A percentile compares a stretch with the other conserved stretches of the same genome.
These are phyloP conservation scores for Gnathonemus longibarbis DNA, from an alignment of 2,113 vertebrate species.

Conservation along the genomic window DNA sequence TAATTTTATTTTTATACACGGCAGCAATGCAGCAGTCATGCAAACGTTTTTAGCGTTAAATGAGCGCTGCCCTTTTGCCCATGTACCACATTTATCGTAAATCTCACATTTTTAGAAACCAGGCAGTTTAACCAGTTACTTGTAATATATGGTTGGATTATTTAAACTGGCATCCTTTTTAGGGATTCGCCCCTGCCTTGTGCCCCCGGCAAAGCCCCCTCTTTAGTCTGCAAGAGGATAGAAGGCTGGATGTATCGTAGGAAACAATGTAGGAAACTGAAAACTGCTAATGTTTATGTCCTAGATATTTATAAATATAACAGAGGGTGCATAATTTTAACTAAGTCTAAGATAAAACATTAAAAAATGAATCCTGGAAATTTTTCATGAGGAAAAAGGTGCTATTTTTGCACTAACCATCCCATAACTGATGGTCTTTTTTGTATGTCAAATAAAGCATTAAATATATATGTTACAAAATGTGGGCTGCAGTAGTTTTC, in stretches of 20 bases:
- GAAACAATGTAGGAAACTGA: not conserved
- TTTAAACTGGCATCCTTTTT: not conserved
- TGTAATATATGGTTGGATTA: not conserved
- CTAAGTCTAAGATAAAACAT: not conserved
- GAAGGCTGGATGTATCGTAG: not conserved
- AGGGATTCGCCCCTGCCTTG: not conserved
- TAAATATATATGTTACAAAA: not conserved
- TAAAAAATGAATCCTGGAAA: not conserved
- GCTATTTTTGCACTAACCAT: not conserved
- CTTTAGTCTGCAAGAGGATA: not conserved
- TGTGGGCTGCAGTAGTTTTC: not conserved
- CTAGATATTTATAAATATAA: not conserved
- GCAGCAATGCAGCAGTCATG: not conserved
- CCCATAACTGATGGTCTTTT: not conserved
- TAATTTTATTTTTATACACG: not conserved
- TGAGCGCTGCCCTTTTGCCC: not conserved
- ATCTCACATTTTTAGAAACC: not conserved
- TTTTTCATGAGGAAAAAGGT: not conserved
- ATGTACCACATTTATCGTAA: not conserved
- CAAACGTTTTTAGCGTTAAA: not conserved
- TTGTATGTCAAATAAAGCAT: not conserved
- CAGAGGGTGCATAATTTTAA: not conserved
- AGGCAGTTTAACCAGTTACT: not conserved
- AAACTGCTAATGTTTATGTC: not conserved
- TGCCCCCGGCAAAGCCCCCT: not conserved